Percentiles rank a stretch among this genome's conserved stretches.
Conservation (phyloP, 2,888 invertebrate genomes). For the Temnothorax rugatulus region DNA sequence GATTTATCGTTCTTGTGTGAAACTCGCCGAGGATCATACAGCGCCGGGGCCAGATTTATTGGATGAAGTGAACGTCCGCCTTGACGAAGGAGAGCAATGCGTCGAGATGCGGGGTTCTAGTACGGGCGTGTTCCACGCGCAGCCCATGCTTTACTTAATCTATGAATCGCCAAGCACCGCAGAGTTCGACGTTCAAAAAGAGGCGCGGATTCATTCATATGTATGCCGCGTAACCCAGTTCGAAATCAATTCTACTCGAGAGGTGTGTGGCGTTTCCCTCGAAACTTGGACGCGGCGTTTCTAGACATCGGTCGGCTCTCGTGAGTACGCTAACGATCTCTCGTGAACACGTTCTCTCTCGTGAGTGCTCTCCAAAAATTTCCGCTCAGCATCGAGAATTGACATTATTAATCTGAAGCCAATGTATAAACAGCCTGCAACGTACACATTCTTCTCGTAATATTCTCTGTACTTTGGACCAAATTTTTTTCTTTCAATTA, state of each 20-base stretch:
- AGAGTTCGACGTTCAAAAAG: constrained; percentile 63
- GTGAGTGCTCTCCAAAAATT: constrained; percentile 23
- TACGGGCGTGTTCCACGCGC: not conserved
- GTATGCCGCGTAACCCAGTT: constrained; percentile 68
- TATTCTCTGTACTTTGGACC: not conserved
- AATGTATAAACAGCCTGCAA: not conserved
- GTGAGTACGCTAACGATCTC: constrained; percentile 1
- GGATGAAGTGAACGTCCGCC: constrained; percentile 29
- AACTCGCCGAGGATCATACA: constrained; percentile 50
- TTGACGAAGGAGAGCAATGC: constrained; percentile 1
- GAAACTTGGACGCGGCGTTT: constrained; percentile 30
- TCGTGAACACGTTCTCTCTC: not conserved
- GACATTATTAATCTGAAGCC: not conserved
- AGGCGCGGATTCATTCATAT: constrained; percentile 67
- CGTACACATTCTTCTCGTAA: not conserved
- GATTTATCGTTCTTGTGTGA: constrained; percentile 54
- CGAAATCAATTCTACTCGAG: constrained; percentile 50
- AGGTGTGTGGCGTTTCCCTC: constrained; percentile 21
- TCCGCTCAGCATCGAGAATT: not conserved
- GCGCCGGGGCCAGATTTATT: constrained; percentile 43
- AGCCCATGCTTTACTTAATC: constrained; percentile 57
- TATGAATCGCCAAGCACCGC: constrained; percentile 47
- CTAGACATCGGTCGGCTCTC: constrained; percentile 21
- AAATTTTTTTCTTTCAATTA: not conserved
- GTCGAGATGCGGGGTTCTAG: constrained; percentile 4